Conservation (phyloP, 2,113 vertebrate species). For the Piprites chloris region DNA sequence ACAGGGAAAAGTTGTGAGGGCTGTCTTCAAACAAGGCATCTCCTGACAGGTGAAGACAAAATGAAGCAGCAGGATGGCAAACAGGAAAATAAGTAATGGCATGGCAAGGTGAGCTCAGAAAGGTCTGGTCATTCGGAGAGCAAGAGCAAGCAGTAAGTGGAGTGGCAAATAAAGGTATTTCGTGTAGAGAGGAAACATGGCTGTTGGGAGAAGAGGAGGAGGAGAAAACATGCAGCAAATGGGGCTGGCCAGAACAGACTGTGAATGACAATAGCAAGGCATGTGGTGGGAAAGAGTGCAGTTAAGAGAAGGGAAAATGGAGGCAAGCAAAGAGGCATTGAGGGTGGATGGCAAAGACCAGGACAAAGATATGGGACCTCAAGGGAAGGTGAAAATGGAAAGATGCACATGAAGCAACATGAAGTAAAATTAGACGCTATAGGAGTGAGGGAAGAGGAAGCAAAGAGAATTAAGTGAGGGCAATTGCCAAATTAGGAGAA, state of each 20-base stretch:
- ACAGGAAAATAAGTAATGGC: neutral
- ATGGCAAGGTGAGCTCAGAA: neutral
- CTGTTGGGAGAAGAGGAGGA: neutral
- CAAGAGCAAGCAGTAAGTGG: neutral
- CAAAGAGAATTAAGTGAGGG: neutral
- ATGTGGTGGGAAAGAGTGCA: neutral
- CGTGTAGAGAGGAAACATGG: fast-evolving
- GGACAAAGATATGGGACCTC: neutral
- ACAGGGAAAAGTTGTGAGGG: neutral
- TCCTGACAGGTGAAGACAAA: neutral
- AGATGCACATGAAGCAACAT: neutral
- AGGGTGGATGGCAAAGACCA: neutral
- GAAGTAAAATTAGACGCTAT: neutral
- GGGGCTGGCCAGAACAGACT: neutral
- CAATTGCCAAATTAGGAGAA: neutral
- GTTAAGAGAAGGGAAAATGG: neutral
- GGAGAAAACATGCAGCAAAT: neutral
- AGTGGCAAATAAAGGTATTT: neutral
- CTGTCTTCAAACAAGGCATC: neutral
- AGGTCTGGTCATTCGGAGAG: neutral
- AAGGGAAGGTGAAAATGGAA: neutral
- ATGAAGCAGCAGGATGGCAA: neutral
- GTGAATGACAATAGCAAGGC: neutral
- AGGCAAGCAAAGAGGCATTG: neutral
- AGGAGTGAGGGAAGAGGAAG: neutral